Evolutionary conservation across 2,888 invertebrate species (phyloP).

Genomic region (Drosophila parthenogenetica): DNA sequence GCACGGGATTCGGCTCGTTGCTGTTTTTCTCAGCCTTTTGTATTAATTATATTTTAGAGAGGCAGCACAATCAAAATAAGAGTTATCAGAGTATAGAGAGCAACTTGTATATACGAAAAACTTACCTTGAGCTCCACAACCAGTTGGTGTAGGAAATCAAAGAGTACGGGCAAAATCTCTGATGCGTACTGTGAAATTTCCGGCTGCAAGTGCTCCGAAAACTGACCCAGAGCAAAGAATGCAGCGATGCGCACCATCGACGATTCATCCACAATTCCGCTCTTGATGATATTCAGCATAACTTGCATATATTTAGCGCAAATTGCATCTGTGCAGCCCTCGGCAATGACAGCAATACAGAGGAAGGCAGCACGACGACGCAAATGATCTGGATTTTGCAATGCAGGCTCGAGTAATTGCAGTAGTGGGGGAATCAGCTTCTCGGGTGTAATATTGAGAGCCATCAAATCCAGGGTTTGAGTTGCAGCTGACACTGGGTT

Average conservation of each 20-base stretch:
- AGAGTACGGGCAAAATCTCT: slow-evolving; percentile 90
- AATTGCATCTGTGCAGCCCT: slow-evolving; percentile 92
- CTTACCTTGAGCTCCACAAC: slow-evolving; percentile 86
- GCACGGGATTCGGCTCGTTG: slow-evolving; percentile 37
- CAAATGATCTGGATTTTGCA: slow-evolving; percentile 87
- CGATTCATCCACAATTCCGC: slow-evolving; percentile 88
- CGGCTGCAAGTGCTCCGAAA: slow-evolving; percentile 92
- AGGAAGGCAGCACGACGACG: slow-evolving; percentile 90
- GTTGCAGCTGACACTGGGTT: slow-evolving; percentile 89
- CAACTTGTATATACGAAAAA: neutral
- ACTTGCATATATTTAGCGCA: slow-evolving; percentile 89
- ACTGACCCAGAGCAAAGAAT: slow-evolving; percentile 92
- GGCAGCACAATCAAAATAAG: slow-evolving; percentile 60
- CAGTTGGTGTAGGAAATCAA: slow-evolving; percentile 89
- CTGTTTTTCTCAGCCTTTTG: slow-evolving; percentile 57
- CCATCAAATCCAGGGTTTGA: slow-evolving; percentile 90
- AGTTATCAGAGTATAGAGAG: slow-evolving; percentile 29
- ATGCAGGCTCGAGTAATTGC: slow-evolving; percentile 88
- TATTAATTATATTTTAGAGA: neutral
- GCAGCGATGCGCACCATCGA: slow-evolving; percentile 90
- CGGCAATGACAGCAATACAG: slow-evolving; percentile 90
- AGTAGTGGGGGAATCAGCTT: slow-evolving; percentile 90
- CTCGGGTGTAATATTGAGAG: slow-evolving; percentile 91
- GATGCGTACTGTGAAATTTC: slow-evolving; percentile 90
- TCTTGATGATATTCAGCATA: slow-evolving; percentile 89